phyloP scores from a whole-genome alignment of 2,113 vertebrate species.

The Lophochroa leadbeateri region DNA sequence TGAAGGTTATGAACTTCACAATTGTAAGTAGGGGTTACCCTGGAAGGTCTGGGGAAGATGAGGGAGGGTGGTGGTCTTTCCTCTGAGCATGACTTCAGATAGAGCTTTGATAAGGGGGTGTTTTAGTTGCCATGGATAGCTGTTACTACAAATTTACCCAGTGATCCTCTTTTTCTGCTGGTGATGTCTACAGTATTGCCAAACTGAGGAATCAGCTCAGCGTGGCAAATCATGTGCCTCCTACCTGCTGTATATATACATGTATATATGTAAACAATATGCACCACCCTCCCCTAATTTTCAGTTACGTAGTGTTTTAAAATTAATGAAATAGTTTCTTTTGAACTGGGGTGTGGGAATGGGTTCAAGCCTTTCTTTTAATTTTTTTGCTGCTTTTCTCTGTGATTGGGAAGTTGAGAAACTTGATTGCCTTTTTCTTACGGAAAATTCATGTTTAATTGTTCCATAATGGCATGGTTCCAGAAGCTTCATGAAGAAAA shows the following conservation, averaged over 20 bases:
- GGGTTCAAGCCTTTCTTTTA: neutral
- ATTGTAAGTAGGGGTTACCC: conserved; percentile 86
- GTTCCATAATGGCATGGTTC: neutral
- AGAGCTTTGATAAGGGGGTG: neutral
- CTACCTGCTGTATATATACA: neutral
- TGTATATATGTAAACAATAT: neutral
- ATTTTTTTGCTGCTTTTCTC: neutral
- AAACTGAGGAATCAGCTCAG: neutral
- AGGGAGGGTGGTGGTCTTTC: conserved; percentile 5
- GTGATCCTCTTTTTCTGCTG: neutral
- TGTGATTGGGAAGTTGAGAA: neutral
- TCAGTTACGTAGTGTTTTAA: neutral
- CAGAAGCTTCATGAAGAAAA: neutral
- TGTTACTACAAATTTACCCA: neutral
- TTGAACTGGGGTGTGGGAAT: neutral
- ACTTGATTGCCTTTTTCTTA: neutral
- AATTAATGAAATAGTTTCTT: neutral
- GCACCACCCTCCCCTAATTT: fast-evolving
- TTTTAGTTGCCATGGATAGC: neutral
- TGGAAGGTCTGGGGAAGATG: neutral
- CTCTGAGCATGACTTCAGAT: neutral
- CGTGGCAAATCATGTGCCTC: neutral
- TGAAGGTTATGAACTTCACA: conserved; percentile 99
- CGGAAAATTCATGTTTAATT: neutral
- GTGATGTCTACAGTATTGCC: neutral